Conservation (phyloP, 92 coral and sea anemone genomes). For the Bergia puertoricense region DNA sequence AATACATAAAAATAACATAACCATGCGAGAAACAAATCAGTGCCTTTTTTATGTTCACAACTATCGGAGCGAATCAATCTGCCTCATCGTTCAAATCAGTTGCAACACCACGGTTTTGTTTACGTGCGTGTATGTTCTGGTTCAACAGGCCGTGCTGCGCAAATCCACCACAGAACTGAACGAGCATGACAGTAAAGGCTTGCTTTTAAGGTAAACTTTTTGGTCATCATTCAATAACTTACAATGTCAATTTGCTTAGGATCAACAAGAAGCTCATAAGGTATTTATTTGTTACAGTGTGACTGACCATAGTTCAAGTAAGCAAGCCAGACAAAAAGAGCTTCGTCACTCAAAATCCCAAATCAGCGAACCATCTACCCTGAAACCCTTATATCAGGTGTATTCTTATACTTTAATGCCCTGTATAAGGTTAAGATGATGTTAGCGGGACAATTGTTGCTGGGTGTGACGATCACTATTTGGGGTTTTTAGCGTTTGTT, state of each 20-base stretch:
- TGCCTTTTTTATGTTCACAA: too few species aligned
- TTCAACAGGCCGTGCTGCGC: slow-evolving; percentile 76
- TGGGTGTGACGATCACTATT: too few species aligned
- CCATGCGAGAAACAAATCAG: background rate
- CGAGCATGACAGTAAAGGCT: slow-evolving; percentile 50
- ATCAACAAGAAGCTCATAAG: too few species aligned
- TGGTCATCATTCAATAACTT: background rate
- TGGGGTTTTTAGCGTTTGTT: too few species aligned
- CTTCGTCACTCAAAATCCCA: background rate
- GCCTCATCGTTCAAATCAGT: too few species aligned
- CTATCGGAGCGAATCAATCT: too few species aligned
- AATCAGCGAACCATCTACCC: background rate
- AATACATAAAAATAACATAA: background rate
- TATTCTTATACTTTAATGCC: too few species aligned
- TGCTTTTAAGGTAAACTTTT: slow-evolving; percentile 19
- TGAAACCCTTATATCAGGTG: too few species aligned
- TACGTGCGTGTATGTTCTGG: background rate
- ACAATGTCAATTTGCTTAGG: background rate
- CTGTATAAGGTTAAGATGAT: too few species aligned
- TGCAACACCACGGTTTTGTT: background rate
- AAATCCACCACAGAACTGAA: slow-evolving; percentile 80
- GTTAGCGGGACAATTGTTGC: too few species aligned
- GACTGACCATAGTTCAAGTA: background rate
- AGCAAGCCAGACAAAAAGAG: background rate
- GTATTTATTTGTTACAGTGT: background rate